Conservation (phyloP, 2,113 vertebrate genomes). For the Poecile atricapillus region DNA sequence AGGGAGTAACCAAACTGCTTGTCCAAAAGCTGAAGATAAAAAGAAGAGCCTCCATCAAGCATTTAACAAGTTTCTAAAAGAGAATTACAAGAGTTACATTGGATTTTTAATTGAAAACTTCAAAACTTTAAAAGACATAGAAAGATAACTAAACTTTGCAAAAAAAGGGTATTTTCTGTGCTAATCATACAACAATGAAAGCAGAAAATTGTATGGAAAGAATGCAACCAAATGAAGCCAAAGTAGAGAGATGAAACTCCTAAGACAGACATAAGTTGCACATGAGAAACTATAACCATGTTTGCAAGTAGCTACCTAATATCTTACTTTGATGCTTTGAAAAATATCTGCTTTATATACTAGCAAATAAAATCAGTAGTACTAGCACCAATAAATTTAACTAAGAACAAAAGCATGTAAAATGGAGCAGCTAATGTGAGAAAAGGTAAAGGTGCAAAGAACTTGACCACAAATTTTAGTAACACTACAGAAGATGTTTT, state of each 20-base stretch:
- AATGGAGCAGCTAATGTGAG: neutral
- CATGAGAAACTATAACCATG: neutral
- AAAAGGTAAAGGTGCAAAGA: neutral
- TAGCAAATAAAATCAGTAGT: neutral
- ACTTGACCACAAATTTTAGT: neutral
- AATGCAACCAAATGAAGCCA: neutral
- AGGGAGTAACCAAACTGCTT: neutral
- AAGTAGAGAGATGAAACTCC: neutral
- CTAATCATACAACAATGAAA: neutral
- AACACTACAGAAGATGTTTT: neutral
- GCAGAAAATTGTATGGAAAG: neutral
- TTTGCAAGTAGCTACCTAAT: neutral
- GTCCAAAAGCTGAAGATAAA: neutral
- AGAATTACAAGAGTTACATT: neutral
- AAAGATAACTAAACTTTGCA: neutral
- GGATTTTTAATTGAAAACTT: neutral
- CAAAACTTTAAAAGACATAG: neutral
- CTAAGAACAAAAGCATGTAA: neutral
- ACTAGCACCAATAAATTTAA: neutral
- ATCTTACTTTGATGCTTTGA: neutral
- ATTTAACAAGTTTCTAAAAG: neutral
- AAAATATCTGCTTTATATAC: neutral
- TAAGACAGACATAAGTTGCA: neutral
- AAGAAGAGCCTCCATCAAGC: neutral
- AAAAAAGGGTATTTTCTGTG: neutral